Base-by-base conservation (phyloP, 2,797 vertebrate species). In the Urosaurus nigricauda region DNA sequence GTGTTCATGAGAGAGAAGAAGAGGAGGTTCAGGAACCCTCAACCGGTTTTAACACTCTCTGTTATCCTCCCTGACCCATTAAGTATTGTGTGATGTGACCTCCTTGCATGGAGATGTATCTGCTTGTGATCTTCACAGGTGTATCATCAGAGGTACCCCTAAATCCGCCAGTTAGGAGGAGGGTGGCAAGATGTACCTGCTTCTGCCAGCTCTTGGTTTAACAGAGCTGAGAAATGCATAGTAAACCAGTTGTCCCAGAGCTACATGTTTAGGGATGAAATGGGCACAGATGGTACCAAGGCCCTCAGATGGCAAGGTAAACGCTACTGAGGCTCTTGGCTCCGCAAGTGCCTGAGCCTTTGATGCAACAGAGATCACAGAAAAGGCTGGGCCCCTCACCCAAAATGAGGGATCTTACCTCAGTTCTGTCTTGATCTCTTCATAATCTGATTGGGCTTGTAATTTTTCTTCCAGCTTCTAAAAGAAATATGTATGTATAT, bases 351-450 rank as follows among this genome's bases (percentile, higher is more conserved):
- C 11, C 35, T 0, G 17, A 58, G 13, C 17, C 0, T 4, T 77
- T 21, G 77, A 35, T 17, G 56, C 2, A 0, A 17, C 12, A 53
- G 11, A 51, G 7, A 4, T 8, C 83, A 16, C 5, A 65, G 40
- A 29, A 12, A n/a, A 9, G 5, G 29, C 32, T 0, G 40, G 16
- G 4, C 37, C 1, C 3, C 14, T n/a, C 37, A 14, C 58, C n/a
- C 14, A 37, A 19, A 26, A 6, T 0, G 2, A 43, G 0, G 2
- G 88, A 77, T 19, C 91, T 84, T 97, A 99, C 99, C 98, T 99
- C 95, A 99, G 97, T 95, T 99, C 99, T 0, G 98, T 99, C 97
- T 99, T 99, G 96, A 99, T 99, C 97, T 99, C 98, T 93, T 99
- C 98, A 0, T 99, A 99, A 97, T 99, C 98, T 3, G 98, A 97